Conservation (phyloP, 2,888 invertebrate species). For the Timandra comae region DNA sequence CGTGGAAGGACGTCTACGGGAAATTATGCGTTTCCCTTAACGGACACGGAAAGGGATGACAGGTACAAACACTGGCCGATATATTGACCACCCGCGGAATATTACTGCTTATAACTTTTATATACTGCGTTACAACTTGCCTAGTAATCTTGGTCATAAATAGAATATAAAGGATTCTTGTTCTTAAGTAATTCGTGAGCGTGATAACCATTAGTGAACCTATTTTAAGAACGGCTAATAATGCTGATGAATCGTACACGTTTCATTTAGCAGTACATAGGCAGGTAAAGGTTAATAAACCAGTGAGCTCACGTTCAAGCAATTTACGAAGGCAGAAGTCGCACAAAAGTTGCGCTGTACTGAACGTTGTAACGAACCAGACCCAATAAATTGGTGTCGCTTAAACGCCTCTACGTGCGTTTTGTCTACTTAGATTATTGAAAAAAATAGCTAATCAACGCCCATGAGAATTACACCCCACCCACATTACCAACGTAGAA, state of each 20-base stretch:
- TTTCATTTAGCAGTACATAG: conserved; percentile 1
- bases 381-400: conserved; percentile 42
- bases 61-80: not conserved
- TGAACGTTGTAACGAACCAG: conserved; percentile 43
- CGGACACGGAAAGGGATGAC: conserved; percentile 1
- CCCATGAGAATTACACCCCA: too few species aligned
- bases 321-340: conserved; percentile 44
- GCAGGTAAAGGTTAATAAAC: conserved; percentile 35
- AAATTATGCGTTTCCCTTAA: conserved; percentile 1
- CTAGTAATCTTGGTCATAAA: too few species aligned
- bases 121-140: too few species aligned
- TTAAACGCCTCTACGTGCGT: conserved; percentile 48
- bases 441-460: not conserved
- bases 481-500: too few species aligned
- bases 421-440: conserved; percentile 19
- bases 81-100: not conserved
- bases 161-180: too few species aligned
- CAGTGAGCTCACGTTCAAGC: conserved; percentile 44
- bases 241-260: conserved; percentile 25
- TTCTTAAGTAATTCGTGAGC: too few species aligned
- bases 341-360: conserved; percentile 38
- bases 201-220: too few species aligned
- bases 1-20: not conserved
- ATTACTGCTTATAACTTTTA: not conserved
- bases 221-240: conserved; percentile 7